Evolutionary conservation across 2,113 vertebrate genomes (phyloP), one percentile per base, ranked within the genome.

Genomic region (Percina caprodes): DNA sequence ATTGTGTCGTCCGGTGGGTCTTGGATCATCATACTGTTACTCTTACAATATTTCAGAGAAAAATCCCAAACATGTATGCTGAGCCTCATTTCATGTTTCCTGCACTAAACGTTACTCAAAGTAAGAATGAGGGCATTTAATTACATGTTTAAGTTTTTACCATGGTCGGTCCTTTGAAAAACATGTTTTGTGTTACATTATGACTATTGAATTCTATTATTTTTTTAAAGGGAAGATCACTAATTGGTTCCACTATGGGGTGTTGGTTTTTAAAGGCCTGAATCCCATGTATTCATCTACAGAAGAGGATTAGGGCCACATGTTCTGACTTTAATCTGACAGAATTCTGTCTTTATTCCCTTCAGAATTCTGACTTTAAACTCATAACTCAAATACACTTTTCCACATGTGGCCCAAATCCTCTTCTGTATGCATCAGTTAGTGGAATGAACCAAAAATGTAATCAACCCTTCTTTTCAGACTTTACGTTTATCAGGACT

Each of bases 401-500:
- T 39, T 39, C 35, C 35, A 39, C 35, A 39, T 39, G 35, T 9
- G 35, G 35, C 35, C 35, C 8, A 39, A 39, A 39, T 39, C 35
- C 35, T 39, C 39, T 42, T 42, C 10, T 42, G 39, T 42, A 42
- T 48, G 19, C 45, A 61, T 42, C 15, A 30, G 48, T 30, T 14
- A 24, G 2, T 30, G 30, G 30, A 30, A 30, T 61, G 9, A 66
- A 66, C 11, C 5, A 62, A 63, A 82, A 58, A 77, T 69, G 8
- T 70, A 67, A 81, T n/a, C 58, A 79, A 59, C 3, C 33, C 7
- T 33, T 62, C 23, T 42, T 52, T 66, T 33, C 39, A 79, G 63
- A 59, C 35, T 49, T 55, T 3, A 72, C 1, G 10, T 45, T 74
- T 54, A 78, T 61, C 63, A 49, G 21, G 16, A 65, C 39, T 67